Base-by-base conservation (phyloP, 2,888 invertebrate species). In the Amphipyra berbera region DNA sequence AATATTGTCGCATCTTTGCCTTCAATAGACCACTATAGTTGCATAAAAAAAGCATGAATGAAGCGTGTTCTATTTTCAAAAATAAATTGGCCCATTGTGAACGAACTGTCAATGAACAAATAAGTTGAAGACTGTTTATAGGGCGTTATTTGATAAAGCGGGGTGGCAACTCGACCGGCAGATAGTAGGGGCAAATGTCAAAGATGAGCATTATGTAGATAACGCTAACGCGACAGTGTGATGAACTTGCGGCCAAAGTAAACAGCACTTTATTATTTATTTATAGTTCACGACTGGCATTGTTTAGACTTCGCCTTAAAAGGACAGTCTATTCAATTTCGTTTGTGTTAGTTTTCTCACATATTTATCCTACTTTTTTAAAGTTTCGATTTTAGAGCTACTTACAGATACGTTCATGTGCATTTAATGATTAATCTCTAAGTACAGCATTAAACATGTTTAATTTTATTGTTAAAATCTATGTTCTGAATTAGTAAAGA, bases 121-220 rank as follows among this genome's bases (percentile, higher is more conserved):
- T 86, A 88, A 86, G 82, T 64, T 83, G 86, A 86, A 90, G 86
- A 86, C 76, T 89, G 88, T 90, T 84, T 85, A 84, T 82, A 81
- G 84, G 83, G 87, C 86, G 88, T 83, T 80, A 82, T 75, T 63
- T 73, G 91, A 90, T 91, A 92, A 91, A 81, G 68, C 86, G 79
- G 88, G 90, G 90, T 93, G 91, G 92, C 86, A 91, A 93, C 92
- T 81, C 86, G 86, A 68, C 82, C 81, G 70, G 30, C 77, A 63
- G 93, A 93, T 93, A 93, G 73, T 56, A 73, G 75, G 93, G 88
- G 83, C 90, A 93, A 89, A 89, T 85, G 93, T 88, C 89, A 90
- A 89, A 93, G 92, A 92, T 89, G 90, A 85, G 84, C 82, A 85
- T 85, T 87, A 86, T 83, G 80, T 80, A 83, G 92, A 93, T 92